Base-by-base conservation (phyloP, 2,797 vertebrate genomes). In the Sebastiscus tertius region DNA sequence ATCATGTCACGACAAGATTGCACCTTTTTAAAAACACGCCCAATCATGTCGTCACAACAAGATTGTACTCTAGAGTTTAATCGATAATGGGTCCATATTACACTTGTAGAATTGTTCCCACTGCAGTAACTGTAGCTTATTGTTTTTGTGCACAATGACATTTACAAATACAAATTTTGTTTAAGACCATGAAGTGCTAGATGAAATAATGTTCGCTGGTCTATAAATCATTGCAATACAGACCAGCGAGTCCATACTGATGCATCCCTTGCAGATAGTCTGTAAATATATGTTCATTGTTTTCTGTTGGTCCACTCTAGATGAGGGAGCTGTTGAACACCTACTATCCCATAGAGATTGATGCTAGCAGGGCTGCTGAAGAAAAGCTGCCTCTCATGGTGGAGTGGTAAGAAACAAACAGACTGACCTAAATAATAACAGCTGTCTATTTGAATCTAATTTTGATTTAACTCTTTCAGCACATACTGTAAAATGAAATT, bases 291-390 rank as follows among this genome's bases (percentile, higher is more conserved):
- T 60, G 6, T 66, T 42, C 3, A 34, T 6, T n/a, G 0, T 46
- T 3, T 60, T 72, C 36, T 86, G 10, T 75, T 72, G 59, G 1
- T 75, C 11, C 24, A 10, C 2, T 92, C 26, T 63, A 98, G 97
- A 94, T 98, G 49, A 91, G 87, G 36, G 91, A 94, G 0, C 94
- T 98, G 64, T 85, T 97, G 59, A 93, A 96, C 74, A 92, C 92
- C 34, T 99, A 98, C 88, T 99, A 98, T 76, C 97, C 97, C 22
- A 97, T 98, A 49, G 98, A 99, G 91, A 97, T 97, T 0, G 96
- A 99, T 86, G 94, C 95, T 0, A 80, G 93, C 6, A 93, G 84
- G 62, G 94, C 92, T 12, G 52, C 87, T 65, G 94, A 97, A 24
- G 97, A 99, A 90, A 99, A 99, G 72, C 3, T 94, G 5, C 97